These are phyloP conservation scores for Drosophila austrosaltans DNA, from an alignment of 2,888 invertebrate species.

Conservation along the genomic window DNA sequence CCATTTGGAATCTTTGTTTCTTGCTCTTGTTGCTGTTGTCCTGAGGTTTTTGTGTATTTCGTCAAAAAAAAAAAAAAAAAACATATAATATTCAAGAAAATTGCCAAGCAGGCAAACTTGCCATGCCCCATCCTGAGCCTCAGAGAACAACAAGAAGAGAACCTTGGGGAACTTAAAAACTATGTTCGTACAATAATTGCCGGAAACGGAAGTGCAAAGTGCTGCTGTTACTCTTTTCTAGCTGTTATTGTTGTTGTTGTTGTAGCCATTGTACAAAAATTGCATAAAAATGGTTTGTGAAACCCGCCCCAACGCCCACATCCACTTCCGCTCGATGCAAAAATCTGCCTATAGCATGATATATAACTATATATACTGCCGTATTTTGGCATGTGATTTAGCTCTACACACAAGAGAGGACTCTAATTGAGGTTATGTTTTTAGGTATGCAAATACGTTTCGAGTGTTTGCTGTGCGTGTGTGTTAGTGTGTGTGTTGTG, in stretches of 20 bases:
- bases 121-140: neutral
- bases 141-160: constrained; percentile 20
- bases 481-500: constrained; percentile 23
- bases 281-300: constrained; percentile 55
- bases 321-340: constrained; percentile 35
- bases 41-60: constrained; percentile 32
- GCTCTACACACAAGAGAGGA: constrained; percentile 51
- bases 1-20: neutral
- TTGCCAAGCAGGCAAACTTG: constrained; percentile 35
- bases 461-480: constrained; percentile 25
- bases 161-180: constrained; percentile 40
- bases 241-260: constrained; percentile 15
- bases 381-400: constrained; percentile 29
- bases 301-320: neutral
- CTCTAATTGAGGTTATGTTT: constrained; percentile 52
- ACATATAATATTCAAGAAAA: constrained; percentile 59
- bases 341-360: constrained; percentile 52
- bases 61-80: constrained; percentile 3
- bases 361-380: constrained; percentile 45
- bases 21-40: neutral
- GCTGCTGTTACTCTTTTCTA: constrained; percentile 57
- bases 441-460: constrained; percentile 65
- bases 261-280: constrained; percentile 41
- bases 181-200: constrained; percentile 61
- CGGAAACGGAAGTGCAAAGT: constrained; percentile 79